Evolutionary conservation across 2,797 vertebrate genomes (phyloP), one percentile per base, ranked within the genome.

Genomic region (Furcifer pardalis): DNA sequence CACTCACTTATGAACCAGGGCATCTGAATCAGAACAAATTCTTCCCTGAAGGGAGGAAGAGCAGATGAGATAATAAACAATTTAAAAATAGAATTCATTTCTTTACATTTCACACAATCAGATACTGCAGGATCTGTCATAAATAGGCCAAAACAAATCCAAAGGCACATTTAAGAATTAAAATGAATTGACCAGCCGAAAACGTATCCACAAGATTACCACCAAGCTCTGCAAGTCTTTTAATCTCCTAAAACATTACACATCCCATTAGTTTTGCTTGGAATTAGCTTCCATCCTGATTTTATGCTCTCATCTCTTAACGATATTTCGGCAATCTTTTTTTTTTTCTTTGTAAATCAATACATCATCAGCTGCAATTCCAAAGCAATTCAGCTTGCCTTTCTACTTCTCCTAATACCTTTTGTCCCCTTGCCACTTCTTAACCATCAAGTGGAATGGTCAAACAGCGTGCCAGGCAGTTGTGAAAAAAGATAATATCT

Each of bases 281-380:
- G 77, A 84, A 89, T 86, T 75, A 63, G 90, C 84, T 90, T 89
- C 79, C 13, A 80, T 88, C 72, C 52, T 85, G 79, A n/a, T 89
- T 92, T 91, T 86, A 87, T 37, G 30, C 30, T 88, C 79, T 90
- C 87, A 88, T 63, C 76, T 79, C 71, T 77, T 77, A 84, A 82
- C 86, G 92, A 86, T 87, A 88, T 88, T 90, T 89, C 86, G 86
- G 75, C 42, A 68, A 77, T 86, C 25, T 89, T 93, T 89, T 89
- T 79, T n/a, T n/a, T n/a, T n/a, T n/a, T n/a, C n/a, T n/a, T n/a
- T 49, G 83, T 89, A 91, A 92, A 93, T 91, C 92, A 84, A 73
- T 90, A 89, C 19, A 37, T 49, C 65, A 88, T 90, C 90, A 91
- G 35, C 79, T 89, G 52, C 77, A 90, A 91, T 90, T 77, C 82